A percentile compares a stretch with the other conserved stretches of the same genome.
phyloP scores from a whole-genome alignment of 2,888 invertebrate genomes.

The Deilephila elpenor region DNA sequence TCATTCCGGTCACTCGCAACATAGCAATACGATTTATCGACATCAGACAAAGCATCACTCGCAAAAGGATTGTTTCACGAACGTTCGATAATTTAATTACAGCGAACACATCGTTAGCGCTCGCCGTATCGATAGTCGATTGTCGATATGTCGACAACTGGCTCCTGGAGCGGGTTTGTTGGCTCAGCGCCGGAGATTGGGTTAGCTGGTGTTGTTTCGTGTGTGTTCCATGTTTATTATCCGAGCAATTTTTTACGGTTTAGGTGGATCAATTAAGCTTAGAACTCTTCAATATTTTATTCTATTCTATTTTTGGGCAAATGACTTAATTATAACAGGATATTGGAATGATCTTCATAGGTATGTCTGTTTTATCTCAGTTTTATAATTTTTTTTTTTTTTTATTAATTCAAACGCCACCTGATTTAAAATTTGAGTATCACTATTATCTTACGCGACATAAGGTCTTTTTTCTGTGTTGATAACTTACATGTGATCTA shows the following conservation, averaged over 20 bases:
- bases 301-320: too few relatives aligned
- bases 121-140: not conserved
- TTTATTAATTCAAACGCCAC: too few relatives aligned
- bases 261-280: not conserved
- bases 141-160: constrained; percentile 8
- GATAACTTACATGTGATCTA: too few relatives aligned
- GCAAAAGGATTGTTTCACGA: constrained; percentile 24
- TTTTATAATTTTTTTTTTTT: too few relatives aligned
- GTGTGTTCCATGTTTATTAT: not conserved
- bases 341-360: too few relatives aligned
- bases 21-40: not conserved
- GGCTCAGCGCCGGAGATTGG: constrained; percentile 1
- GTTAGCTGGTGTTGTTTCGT: not conserved
- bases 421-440: too few relatives aligned
- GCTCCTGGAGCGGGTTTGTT: not conserved
- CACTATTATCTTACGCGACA: too few relatives aligned
- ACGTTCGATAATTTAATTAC: constrained; percentile 25
- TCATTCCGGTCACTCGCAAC: not conserved
- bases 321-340: too few relatives aligned
- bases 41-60: not conserved
- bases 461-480: too few relatives aligned
- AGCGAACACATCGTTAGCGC: constrained; percentile 20
- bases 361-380: too few relatives aligned
- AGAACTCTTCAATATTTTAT: not conserved
- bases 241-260: not conserved